phyloP scores from a whole-genome alignment of 2,113 vertebrate species.

The Ancistrus triradiatus region DNA sequence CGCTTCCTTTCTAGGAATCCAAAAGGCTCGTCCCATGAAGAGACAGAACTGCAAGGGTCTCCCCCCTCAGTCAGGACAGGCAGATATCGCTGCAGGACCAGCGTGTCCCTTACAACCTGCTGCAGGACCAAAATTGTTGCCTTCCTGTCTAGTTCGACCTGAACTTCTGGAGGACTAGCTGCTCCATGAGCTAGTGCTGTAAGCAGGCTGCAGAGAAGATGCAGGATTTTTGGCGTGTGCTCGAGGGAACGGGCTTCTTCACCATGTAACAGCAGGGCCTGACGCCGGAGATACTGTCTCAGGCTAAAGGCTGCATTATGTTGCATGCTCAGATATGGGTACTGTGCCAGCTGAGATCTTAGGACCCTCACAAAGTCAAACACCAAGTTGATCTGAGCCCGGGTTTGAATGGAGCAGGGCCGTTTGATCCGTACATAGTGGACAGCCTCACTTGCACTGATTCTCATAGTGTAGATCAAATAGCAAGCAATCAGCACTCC shows the following conservation, averaged over 20 bases:
- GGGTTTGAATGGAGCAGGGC: slow-evolving; percentile 74
- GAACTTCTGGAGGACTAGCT: slow-evolving; percentile 54
- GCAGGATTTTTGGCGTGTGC: slow-evolving; percentile 72
- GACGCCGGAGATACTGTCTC: slow-evolving; percentile 66
- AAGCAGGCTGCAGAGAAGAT: slow-evolving; percentile 67
- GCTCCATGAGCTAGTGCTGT: slow-evolving; percentile 61
- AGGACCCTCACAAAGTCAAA: slow-evolving; percentile 73
- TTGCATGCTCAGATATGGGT: slow-evolving; percentile 56
- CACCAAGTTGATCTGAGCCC: slow-evolving; percentile 70
- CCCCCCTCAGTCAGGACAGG: slow-evolving; percentile 51
- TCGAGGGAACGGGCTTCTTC: slow-evolving; percentile 69
- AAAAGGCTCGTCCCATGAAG: slow-evolving; percentile 65
- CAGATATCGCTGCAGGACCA: slow-evolving; percentile 58
- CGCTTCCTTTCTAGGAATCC: slow-evolving; percentile 64
- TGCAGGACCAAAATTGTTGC: slow-evolving; percentile 51
- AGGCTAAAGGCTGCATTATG: slow-evolving; percentile 66
- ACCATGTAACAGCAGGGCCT: slow-evolving; percentile 71
- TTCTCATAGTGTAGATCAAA: slow-evolving; percentile 70
- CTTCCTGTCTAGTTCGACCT: slow-evolving; percentile 64
- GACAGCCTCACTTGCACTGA: slow-evolving; percentile 71
- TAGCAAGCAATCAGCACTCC: slow-evolving; percentile 79
- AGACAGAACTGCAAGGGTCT: slow-evolving; percentile 42
- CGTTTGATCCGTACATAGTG: slow-evolving; percentile 73
- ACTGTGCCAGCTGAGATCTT: slow-evolving; percentile 65
- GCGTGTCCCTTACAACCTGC: slow-evolving; percentile 61